phyloP scores from a whole-genome alignment of 2,888 invertebrate species.

The Scaptomyza tumidula region DNA sequence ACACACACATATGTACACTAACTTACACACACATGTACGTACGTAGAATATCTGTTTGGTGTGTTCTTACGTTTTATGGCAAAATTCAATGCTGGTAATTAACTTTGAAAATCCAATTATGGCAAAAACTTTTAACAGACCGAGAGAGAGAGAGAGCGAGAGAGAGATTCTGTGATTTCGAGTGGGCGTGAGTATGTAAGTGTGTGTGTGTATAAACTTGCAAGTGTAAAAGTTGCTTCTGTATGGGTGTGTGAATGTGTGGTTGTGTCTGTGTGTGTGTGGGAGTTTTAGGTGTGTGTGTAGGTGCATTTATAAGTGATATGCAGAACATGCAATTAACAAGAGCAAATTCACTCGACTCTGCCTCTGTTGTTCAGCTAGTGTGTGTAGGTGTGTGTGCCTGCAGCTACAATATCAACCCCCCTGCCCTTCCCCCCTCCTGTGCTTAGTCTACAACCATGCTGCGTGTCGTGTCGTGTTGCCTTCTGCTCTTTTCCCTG shows the following conservation, averaged over 20 bases:
- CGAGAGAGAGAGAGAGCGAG: too few relatives aligned
- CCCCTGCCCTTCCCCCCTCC: background rate
- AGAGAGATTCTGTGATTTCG: conserved; percentile 3
- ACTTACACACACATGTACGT: background rate
- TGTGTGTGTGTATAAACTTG: conserved; percentile 38
- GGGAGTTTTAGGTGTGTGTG: too few relatives aligned
- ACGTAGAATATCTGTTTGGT: conserved; percentile 27
- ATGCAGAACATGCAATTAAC: conserved; percentile 83
- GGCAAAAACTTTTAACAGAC: conserved; percentile 76
- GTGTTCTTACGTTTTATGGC: conserved; percentile 71
- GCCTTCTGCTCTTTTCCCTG: conserved; percentile 45
- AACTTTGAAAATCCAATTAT: conserved; percentile 82
- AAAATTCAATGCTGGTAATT: conserved; percentile 82
- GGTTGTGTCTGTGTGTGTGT: conserved; percentile 33
- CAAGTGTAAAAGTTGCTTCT: conserved; percentile 50
- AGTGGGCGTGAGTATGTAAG: conserved; percentile 24
- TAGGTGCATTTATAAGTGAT: conserved; percentile 79
- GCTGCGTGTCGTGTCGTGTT: conserved; percentile 28
- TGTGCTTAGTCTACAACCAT: background rate
- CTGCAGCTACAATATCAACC: conserved; percentile 4
- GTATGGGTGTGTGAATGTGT: conserved; percentile 12
- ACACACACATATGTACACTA: conserved; percentile 10
- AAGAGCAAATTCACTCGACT: conserved; percentile 76
- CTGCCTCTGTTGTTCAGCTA: conserved; percentile 14
- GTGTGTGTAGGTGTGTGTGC: conserved; percentile 8